Base-by-base conservation (phyloP, 2,113 vertebrate species). In the Hymenochirus boettgeri region DNA sequence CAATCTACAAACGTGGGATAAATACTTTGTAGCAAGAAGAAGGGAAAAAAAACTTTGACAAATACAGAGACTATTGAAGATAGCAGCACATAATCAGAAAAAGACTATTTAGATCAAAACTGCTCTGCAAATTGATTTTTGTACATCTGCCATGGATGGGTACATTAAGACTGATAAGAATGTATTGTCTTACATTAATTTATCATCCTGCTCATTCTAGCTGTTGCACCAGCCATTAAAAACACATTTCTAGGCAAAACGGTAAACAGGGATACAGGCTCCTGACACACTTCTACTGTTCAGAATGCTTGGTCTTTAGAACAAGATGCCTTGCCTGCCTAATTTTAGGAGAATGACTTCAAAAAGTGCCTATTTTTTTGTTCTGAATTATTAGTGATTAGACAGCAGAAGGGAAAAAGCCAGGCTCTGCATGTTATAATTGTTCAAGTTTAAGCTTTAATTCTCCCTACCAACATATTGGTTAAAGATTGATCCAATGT, bases 281-380 rank as follows among this genome's bases (percentile, higher is more conserved):
- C 42, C 8, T 55, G 52, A 61, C 65, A 64, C 19, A 33, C 4
- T 51, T 50, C 45, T 39, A 51, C 5, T 58, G 27, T 1, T 5
- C 55, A 24, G 64, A 42, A 48, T 47, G 22, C 64, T 53, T 24
- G n/a, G 64, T 50, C 74, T 33, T 7, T 19, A 64, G 67, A 67
- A 26, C 39, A 70, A 57, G 11, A 51, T 10, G 50, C 66, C 47
- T 42, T 22, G 21, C 42, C 45, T 55, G 59, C 27, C 69, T 73
- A 62, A 64, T 62, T 65, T 76, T 71, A 63, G n/a, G 63, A 25
- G 18, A 70, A 72, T 13, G 19, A 61, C 52, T 53, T 19, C 37
- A 66, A 26, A 67, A 57, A 56, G 9, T 19, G 21, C 33, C 29
- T 37, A 27, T 48, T 5, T 23, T 66, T 10, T 35, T 35, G 10